Conservation (phyloP, 2,113 vertebrate species). For the Chaenocephalus aceratus region DNA sequence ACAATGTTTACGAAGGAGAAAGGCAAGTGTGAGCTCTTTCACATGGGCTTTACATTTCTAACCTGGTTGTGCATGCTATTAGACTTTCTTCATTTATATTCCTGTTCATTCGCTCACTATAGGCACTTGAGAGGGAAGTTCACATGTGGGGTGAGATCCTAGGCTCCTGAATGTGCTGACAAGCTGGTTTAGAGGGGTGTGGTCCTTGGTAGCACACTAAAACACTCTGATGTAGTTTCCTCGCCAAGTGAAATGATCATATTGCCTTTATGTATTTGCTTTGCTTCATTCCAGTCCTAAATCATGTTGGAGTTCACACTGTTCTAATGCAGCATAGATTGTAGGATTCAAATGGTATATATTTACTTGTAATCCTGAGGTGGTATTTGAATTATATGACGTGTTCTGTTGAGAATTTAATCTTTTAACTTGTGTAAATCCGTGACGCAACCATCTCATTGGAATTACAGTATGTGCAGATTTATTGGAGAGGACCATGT, state of each 20-base stretch:
- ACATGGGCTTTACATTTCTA: no score
- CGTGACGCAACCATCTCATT: slow-evolving; percentile 5
- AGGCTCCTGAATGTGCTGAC: slow-evolving; percentile 68
- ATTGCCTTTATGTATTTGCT: slow-evolving; percentile 14
- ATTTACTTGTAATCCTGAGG: neutral
- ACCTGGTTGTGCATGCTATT: no score
- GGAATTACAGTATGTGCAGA: slow-evolving; percentile 20
- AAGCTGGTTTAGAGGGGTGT: slow-evolving; percentile 67
- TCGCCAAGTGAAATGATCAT: slow-evolving; percentile 64
- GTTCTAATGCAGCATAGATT: slow-evolving; percentile 11
- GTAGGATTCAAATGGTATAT: neutral
- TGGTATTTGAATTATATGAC: slow-evolving; percentile 5
- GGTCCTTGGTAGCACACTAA: slow-evolving; percentile 59
- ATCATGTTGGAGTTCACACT: slow-evolving; percentile 25
- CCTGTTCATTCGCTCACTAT: slow-evolving; percentile 11
- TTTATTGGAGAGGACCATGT: slow-evolving; percentile 5
- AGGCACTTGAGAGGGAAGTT: neutral
- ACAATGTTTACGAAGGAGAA: no score
- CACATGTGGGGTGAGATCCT: slow-evolving; percentile 23
- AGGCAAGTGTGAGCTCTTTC: no score
- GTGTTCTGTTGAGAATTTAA: slow-evolving; percentile 4
- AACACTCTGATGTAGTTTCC: slow-evolving; percentile 44
- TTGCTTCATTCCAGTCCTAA: slow-evolving; percentile 29
- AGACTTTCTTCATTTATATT: neutral
- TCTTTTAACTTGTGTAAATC: slow-evolving; percentile 13